A percentile compares a stretch with the other conserved stretches of the same genome.
These are phyloP conservation scores for Anastatus disparis DNA, from an alignment of 1,140 invertebrate species.

Conservation along the genomic window DNA sequence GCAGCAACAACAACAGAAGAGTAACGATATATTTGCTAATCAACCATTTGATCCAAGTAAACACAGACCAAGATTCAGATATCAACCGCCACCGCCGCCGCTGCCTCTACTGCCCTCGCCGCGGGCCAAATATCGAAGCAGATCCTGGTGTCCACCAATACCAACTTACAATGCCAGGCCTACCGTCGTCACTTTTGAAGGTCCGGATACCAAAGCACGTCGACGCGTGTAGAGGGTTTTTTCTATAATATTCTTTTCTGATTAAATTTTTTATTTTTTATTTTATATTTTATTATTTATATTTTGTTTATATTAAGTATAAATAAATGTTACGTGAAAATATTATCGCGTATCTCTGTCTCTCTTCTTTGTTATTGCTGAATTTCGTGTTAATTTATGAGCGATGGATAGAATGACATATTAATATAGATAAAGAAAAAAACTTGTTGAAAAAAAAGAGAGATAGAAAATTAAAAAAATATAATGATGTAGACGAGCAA, in stretches of 20 bases:
- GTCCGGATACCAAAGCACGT: conserved; percentile 65
- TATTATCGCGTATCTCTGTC: not conserved
- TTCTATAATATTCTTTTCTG: too few relatives aligned
- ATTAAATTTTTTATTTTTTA: too few relatives aligned
- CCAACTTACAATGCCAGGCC: conserved; percentile 70
- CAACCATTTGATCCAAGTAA: conserved; percentile 79
- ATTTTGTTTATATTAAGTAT: not conserved
- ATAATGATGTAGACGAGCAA: not conserved
- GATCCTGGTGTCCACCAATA: conserved; percentile 65
- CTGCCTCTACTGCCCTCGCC: conserved; percentile 48
- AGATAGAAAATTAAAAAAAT: not conserved
- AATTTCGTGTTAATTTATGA: not conserved
- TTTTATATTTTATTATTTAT: conserved; percentile 9
- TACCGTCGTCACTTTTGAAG: conserved; percentile 82
- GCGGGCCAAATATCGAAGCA: conserved; percentile 45
- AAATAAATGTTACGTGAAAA: too few relatives aligned
- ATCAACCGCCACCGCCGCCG: conserved; percentile 71
- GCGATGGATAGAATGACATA: conserved; percentile 24
- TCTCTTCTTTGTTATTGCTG: not conserved
- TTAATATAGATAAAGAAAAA: conserved; percentile 56
- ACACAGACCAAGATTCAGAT: conserved; percentile 80
- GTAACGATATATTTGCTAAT: conserved; percentile 71
- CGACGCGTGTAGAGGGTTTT: too few relatives aligned
- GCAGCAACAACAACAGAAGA: not conserved
- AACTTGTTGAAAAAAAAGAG: not conserved